phyloP scores from a whole-genome alignment of 92 coral and sea anemone species.

The Actinernus sp. region DNA sequence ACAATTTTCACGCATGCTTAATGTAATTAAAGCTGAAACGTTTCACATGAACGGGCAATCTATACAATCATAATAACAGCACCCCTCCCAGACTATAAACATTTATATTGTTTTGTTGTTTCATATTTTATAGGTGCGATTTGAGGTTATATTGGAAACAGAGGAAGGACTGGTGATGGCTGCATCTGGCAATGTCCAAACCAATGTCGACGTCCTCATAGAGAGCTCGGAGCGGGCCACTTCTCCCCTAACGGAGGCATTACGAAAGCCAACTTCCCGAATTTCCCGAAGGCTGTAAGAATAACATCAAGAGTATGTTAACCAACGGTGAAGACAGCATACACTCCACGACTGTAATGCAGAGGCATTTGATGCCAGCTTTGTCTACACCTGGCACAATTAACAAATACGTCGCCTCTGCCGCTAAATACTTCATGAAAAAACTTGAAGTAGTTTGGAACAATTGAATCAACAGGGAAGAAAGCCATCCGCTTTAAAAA shows the following conservation, averaged over 20 bases:
- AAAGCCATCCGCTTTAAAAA: slow-evolving; percentile 3
- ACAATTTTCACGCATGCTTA: no score
- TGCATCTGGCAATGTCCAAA: no score
- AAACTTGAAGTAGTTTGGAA: slow-evolving; percentile 7
- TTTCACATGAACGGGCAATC: no score
- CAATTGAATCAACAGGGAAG: neutral
- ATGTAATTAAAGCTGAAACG: no score
- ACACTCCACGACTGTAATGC: slow-evolving; percentile 16
- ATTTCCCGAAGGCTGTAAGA: slow-evolving; percentile 8
- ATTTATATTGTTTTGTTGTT: no score
- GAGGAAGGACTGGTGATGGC: no score
- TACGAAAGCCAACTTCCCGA: slow-evolving; percentile 7
- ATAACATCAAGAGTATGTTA: slow-evolving; percentile 6
- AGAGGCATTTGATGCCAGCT: slow-evolving; percentile 15
- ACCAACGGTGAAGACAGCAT: slow-evolving; percentile 1
- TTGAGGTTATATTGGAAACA: no score
- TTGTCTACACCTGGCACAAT: slow-evolving; percentile 6
- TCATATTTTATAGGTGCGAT: no score
- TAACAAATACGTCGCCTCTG: slow-evolving; percentile 5
- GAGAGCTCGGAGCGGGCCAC: slow-evolving; percentile 6
- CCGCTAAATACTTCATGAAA: slow-evolving; percentile 13
- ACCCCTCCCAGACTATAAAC: no score
- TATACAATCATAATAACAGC: no score
- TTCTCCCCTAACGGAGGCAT: neutral
- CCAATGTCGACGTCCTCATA: slow-evolving; percentile 2